Evolutionary conservation across 2,113 vertebrate genomes (phyloP).

Genomic region (Eudorcas thomsonii): DNA sequence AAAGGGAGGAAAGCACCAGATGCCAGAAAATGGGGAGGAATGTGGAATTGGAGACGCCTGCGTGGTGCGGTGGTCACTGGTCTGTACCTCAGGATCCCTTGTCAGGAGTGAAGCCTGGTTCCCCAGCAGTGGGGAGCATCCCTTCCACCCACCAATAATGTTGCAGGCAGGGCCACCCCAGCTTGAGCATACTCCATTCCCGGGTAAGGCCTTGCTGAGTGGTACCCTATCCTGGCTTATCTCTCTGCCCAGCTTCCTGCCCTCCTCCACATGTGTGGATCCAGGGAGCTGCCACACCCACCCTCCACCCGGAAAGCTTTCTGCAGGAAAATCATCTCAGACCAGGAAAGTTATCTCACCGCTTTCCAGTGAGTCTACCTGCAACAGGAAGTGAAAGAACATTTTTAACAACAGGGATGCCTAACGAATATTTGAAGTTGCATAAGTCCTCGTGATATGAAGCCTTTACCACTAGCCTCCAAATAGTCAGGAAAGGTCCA

Average conservation of each 20-base stretch:
- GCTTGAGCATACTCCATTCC: not conserved
- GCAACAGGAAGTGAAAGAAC: not conserved
- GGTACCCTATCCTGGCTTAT: not conserved
- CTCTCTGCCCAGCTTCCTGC: not conserved
- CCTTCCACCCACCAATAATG: not conserved
- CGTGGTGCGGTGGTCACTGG: not conserved
- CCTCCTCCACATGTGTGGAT: rapidly evolving
- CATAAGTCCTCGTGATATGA: not conserved
- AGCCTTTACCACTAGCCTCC: not conserved
- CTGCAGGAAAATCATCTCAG: not conserved
- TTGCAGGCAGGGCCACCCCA: not conserved
- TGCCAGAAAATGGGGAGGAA: not conserved
- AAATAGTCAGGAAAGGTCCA: not conserved
- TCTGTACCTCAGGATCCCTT: not conserved
- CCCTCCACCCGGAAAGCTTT: not conserved
- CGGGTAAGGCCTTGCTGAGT: not conserved
- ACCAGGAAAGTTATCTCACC: not conserved
- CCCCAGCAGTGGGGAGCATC: not conserved
- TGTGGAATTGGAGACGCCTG: not conserved
- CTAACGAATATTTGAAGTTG: not conserved
- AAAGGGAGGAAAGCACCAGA: not conserved
- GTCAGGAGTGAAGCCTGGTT: not conserved
- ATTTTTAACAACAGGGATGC: not conserved
- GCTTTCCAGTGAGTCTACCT: not conserved
- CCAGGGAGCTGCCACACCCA: not conserved